phyloP scores from a whole-genome alignment of 2,888 invertebrate genomes.

The Caenorhabditis uteleia region DNA sequence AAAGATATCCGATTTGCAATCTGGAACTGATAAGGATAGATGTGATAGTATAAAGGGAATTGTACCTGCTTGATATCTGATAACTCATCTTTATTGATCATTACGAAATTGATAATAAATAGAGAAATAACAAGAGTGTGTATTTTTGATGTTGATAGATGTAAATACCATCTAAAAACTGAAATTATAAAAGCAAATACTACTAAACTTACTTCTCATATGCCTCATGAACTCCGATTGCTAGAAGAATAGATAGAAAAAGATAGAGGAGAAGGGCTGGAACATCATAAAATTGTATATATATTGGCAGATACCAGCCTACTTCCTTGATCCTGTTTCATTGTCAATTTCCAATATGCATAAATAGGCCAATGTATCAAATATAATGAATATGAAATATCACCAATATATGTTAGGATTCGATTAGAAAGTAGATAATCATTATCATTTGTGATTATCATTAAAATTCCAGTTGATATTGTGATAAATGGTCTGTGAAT shows the following conservation, averaged over 20 bases:
- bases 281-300: not conserved
- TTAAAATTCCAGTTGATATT: conserved; percentile 12
- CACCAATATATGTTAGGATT: conserved; percentile 22
- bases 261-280: conserved; percentile 5
- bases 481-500: conserved; percentile 12
- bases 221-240: conserved; percentile 6
- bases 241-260: conserved; percentile 1
- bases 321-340: conserved; percentile 6
- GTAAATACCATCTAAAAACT: conserved; percentile 25
- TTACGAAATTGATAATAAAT: conserved; percentile 6
- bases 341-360: conserved; percentile 26
- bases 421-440: conserved; percentile 6
- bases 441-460: conserved; percentile 13
- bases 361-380: conserved; percentile 34
- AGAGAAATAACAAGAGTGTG: not conserved
- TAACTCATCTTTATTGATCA: conserved; percentile 12
- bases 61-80: not conserved
- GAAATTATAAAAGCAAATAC: no score
- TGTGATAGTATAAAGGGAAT: no score
- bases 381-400: conserved; percentile 25
- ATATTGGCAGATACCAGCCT: not conserved
- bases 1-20: no score
- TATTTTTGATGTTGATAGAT: conserved; percentile 6
- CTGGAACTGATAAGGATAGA: no score
- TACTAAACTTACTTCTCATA: no score